A percentile compares a stretch with the other conserved stretches of the same genome.
phyloP scores from a whole-genome alignment of 2,888 invertebrate genomes.

The Tetrapedia diversipes region DNA sequence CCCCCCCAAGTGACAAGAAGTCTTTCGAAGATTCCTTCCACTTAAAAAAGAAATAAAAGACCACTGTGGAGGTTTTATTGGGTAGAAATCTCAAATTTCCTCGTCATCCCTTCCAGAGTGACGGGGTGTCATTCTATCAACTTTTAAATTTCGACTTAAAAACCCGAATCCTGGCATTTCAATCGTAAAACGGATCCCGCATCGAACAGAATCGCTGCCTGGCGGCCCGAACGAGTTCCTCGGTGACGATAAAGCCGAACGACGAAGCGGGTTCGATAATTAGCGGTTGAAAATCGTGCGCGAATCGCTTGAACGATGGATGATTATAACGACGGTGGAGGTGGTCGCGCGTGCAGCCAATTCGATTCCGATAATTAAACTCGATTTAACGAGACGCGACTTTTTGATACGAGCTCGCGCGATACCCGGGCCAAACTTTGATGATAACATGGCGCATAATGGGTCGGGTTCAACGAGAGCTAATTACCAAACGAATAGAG shows the following conservation, averaged over 20 bases:
- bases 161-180: too few species aligned
- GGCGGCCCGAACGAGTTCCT: not conserved
- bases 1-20: too few species aligned
- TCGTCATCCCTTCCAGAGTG: too few species aligned
- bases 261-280: constrained; percentile 39
- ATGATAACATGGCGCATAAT: constrained; percentile 14
- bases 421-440: not conserved
- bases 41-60: too few species aligned
- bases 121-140: too few species aligned
- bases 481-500: constrained; percentile 13
- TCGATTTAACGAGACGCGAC: constrained; percentile 37
- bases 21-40: too few species aligned
- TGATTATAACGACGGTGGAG: constrained; percentile 43
- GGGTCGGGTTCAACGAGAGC: constrained; percentile 6
- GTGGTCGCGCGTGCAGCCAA: constrained; percentile 10
- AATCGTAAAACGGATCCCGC: too few species aligned
- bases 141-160: too few species aligned
- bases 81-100: too few species aligned
- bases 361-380: constrained; percentile 48
- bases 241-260: constrained; percentile 19
- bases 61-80: too few species aligned
- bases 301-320: constrained; percentile 27
- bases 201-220: too few species aligned
- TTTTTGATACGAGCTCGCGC: constrained; percentile 25
- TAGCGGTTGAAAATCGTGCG: constrained; percentile 40